Evolutionary conservation across 2,797 vertebrate genomes (phyloP).

Genomic region (Pitangus sulphuratus): DNA sequence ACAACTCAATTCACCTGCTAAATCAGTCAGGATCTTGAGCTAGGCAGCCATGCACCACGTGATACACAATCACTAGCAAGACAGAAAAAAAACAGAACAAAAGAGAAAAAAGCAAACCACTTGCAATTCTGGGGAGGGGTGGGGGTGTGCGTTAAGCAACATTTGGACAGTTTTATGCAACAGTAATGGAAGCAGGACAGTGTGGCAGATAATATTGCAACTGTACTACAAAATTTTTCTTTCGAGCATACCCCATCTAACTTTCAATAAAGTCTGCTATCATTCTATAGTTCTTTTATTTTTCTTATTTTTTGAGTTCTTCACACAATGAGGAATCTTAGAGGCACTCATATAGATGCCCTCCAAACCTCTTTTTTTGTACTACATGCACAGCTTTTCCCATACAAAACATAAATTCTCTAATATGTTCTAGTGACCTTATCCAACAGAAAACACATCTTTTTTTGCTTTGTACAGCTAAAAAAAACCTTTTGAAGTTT

Average conservation of each 20-base stretch:
- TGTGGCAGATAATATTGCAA: neutral
- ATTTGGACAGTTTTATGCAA: neutral
- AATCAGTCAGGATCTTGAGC: neutral
- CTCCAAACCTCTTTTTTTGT: neutral
- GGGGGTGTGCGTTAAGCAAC: neutral
- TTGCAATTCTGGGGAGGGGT: rapidly evolving
- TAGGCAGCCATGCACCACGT: neutral
- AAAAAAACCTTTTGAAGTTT: neutral
- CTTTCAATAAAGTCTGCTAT: neutral
- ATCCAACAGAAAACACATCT: neutral
- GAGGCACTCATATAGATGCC: neutral
- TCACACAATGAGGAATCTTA: neutral
- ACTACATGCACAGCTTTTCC: neutral
- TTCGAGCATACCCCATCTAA: neutral
- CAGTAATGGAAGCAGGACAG: neutral
- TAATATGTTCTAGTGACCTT: neutral
- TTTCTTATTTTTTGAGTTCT: neutral
- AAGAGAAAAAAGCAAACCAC: neutral
- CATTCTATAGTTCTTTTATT: neutral
- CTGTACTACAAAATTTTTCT: neutral
- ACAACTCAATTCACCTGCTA: neutral
- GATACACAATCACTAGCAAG: neutral
- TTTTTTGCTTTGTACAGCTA: neutral
- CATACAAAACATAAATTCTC: neutral
- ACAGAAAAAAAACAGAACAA: neutral